Evolutionary conservation across 2,113 vertebrate species (phyloP), one percentile per base, ranked within the genome.

Genomic region (Mugil cephalus): DNA sequence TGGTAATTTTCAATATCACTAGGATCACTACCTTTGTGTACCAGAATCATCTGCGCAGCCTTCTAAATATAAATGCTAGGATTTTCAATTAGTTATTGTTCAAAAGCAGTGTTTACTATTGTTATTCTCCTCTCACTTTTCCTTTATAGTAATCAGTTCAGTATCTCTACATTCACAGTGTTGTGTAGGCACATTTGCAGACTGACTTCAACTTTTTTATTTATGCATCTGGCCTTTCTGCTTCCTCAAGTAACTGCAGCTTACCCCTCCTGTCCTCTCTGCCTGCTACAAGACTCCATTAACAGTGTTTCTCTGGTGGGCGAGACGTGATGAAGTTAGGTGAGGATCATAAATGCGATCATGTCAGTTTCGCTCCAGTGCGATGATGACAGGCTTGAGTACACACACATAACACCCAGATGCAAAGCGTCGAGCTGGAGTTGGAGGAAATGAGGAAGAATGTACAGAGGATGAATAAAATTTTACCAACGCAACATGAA

Each of bases 21-120:
- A 5, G 24, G 24, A 30, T 30, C 24, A 30, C 24, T 30, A 3
- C 5, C 24, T 30, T 30, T 30, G 24, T 30, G 24, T 30, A 30
- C 3, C 24, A 30, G 24, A 30, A 2, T 30, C 24, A 30, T 5
- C 24, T 30, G 24, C 5, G 24, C 24, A 30, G 24, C 24, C 24
- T 30, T 30, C 24, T 30, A 30, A 30, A 30, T 30, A 30, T 30
- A 30, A 30, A 30, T 30, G 24, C 24, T 5, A 30, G 12, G 9
- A 42, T 70, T 77, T 72, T 75, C 68, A 75, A 62, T 73, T 4
- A 77, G 56, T 40, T 45, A 66, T 35, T 71, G 24, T 69, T 75
- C 15, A 66, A 67, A 60, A 73, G 10, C 30, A 35, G n/a, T 59
- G 53, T 83, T 77, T 73, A 70, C 43, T 42, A 39, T 45, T 59